Conservation (phyloP, 2,113 vertebrate genomes). For the Micronycteris hirsuta region DNA sequence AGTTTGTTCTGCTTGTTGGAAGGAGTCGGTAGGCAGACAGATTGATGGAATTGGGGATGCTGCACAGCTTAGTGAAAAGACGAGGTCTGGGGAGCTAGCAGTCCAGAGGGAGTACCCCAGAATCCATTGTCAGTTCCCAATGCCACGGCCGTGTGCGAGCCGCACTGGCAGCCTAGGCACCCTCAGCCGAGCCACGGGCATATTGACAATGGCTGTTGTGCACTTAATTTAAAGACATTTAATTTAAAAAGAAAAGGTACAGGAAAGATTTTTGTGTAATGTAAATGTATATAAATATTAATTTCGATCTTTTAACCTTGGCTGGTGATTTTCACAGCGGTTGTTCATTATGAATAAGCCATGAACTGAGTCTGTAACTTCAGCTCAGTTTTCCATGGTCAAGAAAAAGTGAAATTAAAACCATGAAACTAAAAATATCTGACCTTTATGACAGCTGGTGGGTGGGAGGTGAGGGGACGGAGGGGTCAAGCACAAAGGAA, state of each 20-base stretch:
- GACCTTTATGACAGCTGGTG: neutral
- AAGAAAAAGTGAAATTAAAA: slow-evolving; percentile 22
- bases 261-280: neutral
- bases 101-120: neutral
- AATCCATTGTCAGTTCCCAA: neutral
- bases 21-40: neutral
- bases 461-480: too few relatives aligned
- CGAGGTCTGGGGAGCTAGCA: neutral
- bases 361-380: neutral
- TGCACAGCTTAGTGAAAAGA: neutral
- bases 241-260: neutral
- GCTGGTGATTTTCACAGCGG: slow-evolving; percentile 15
- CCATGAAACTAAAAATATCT: slow-evolving; percentile 2
- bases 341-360: neutral
- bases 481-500: too few relatives aligned
- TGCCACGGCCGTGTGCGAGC: neutral
- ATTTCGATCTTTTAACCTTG: slow-evolving; percentile 15
- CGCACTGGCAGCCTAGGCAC: too few relatives aligned
- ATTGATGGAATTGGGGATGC: neutral
- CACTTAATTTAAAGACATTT: neutral
- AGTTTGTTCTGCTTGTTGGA: neutral
- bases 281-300: slow-evolving; percentile 8
- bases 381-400: neutral
- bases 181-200: neutral
- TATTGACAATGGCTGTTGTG: neutral